Evolutionary conservation across 2,888 invertebrate genomes (phyloP).

Genomic region (Lamproptera curius): DNA sequence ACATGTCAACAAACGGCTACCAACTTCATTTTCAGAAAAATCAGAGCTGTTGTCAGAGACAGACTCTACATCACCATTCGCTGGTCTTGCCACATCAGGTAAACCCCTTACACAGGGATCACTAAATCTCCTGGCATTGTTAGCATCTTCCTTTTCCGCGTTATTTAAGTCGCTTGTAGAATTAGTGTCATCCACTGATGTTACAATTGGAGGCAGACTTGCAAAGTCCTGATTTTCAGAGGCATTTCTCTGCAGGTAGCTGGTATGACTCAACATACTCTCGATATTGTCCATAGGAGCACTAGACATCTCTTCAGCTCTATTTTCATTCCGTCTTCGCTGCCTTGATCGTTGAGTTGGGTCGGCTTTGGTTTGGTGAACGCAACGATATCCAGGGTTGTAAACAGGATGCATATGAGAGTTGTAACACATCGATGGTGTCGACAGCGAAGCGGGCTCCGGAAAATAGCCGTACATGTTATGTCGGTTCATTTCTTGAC

Average conservation of each 20-base stretch:
- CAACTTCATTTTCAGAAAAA: slow-evolving; percentile 72
- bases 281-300: slow-evolving; percentile 43
- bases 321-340: slow-evolving; percentile 49
- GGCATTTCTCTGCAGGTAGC: slow-evolving; percentile 59
- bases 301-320: slow-evolving; percentile 49
- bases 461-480: slow-evolving; percentile 72
- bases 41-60: slow-evolving; percentile 77
- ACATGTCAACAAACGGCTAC: slow-evolving; percentile 79
- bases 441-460: slow-evolving; percentile 82
- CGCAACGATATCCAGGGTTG: slow-evolving; percentile 56
- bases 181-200: slow-evolving; percentile 70
- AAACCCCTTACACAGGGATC: slow-evolving; percentile 81
- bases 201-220: slow-evolving; percentile 85
- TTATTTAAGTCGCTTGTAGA: slow-evolving; percentile 61
- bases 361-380: slow-evolving; percentile 33
- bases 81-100: slow-evolving; percentile 58
- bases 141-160: slow-evolving; percentile 74
- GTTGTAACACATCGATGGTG: slow-evolving; percentile 77
- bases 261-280: slow-evolving; percentile 34
- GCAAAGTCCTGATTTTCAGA: slow-evolving; percentile 76
- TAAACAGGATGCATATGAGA: slow-evolving; percentile 45
- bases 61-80: slow-evolving; percentile 69
- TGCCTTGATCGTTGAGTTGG: slow-evolving; percentile 56
- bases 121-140: slow-evolving; percentile 80
- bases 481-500: slow-evolving; percentile 69